Conservation (phyloP, 1,140 invertebrate genomes). For the Cotesia typhae region DNA sequence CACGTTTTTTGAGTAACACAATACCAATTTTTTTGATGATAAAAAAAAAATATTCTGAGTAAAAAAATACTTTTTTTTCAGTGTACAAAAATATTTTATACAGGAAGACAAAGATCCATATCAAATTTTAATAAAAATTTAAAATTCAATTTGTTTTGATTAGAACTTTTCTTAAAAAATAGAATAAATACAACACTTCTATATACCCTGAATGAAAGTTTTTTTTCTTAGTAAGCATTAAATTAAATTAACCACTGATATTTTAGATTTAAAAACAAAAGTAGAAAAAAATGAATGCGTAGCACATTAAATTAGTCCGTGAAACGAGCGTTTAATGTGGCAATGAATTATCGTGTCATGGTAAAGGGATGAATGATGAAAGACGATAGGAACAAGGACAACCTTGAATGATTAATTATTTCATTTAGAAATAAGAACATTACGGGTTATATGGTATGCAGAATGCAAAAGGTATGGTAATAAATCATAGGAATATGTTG, state of each 20-base stretch:
- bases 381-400: conserved; percentile 1
- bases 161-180: too few species aligned
- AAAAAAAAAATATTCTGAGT: too few species aligned
- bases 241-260: too few species aligned
- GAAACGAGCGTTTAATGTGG: conserved; percentile 49
- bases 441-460: conserved; percentile 6
- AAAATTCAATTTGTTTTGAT: too few species aligned
- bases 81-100: too few species aligned
- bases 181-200: too few species aligned
- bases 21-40: too few species aligned
- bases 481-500: conserved; percentile 27
- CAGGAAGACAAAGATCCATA: too few species aligned
- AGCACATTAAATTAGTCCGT: conserved; percentile 46
- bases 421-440: conserved; percentile 1
- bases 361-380: conserved; percentile 16
- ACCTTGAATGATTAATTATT: conserved; percentile 1
- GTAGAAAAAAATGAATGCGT: conserved; percentile 29
- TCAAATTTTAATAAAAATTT: too few species aligned
- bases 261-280: not conserved
- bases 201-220: too few species aligned
- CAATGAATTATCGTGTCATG: conserved; percentile 47
- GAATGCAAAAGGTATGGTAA: conserved; percentile 3
- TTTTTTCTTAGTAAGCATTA: not conserved
- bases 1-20: too few species aligned
- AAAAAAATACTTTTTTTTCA: too few species aligned